Evolutionary conservation across 2,113 vertebrate genomes (phyloP), one percentile per base, ranked within the genome.

Genomic region (Myotis davidii): DNA sequence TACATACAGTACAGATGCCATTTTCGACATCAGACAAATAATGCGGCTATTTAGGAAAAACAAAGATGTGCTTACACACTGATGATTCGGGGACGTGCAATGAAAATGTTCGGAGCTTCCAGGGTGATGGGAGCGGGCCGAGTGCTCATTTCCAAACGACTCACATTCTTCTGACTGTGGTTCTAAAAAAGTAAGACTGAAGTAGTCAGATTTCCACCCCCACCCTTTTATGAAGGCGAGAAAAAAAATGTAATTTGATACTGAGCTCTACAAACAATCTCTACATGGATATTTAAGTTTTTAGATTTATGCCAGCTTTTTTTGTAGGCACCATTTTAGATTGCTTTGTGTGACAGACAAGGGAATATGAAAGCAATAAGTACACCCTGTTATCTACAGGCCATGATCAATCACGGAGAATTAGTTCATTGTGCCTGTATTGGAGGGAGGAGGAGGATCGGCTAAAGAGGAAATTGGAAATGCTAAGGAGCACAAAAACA

Each of bases 1-100:
- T 98, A 97, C 97, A 98, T 96, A 97, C 96, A 98, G 98, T 97
- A 97, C 98, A 98, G 98, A 98, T 98, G 98, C 98, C 96, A 98
- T 97, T 98, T 97, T 96, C 98, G 90, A 76, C 96, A 97, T 96
- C 93, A 98, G 97, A 98, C 85, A 97, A 98, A 98, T 97, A 98
- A 98, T 96, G 97, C 54, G 9, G 89, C 98, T 98, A 97, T 98
- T 98, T 97, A 95, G 92, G 95, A 97, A 97, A 98, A 86, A 20
- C 97, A 98, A 98, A 98, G 98, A 98, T 97, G 97, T 96, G 92
- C 97, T 98, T 98, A 98, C 96, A 98, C 98, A 97, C 97, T 96
- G 97, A 98, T 98, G 97, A 97, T 82, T 92, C 61, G 9, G 95
- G 97, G 98, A 97, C 4, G 61, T 98, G 93, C 65, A 4, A 11